Percentiles rank a stretch among this genome's conserved stretches.
Evolutionary conservation across 35 echinoderm and acorn worm species (phyloP).

Genomic region (Anneissia japonica): DNA sequence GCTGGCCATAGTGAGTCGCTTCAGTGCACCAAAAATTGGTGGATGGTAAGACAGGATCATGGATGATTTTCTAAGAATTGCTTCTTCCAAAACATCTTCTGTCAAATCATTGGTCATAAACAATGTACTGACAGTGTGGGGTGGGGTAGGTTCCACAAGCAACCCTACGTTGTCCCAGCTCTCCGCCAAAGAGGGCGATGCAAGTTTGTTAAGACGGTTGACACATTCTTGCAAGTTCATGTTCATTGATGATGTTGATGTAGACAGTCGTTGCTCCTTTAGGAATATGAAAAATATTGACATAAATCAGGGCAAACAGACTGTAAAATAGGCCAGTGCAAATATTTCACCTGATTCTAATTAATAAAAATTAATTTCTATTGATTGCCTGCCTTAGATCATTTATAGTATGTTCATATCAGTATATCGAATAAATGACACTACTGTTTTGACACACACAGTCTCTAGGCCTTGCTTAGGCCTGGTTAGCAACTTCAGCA

Average conservation of each 20-base stretch:
- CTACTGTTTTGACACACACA: too few species aligned
- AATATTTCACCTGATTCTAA: too few species aligned
- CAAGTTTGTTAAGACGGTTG: conserved; percentile 51
- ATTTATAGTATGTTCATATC: too few species aligned
- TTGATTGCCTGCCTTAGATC: too few species aligned
- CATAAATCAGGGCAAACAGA: too few species aligned
- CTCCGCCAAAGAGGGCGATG: conserved; percentile 57
- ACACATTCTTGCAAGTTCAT: conserved; percentile 47
- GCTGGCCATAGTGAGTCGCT: conserved; percentile 60
- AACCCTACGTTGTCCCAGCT: conserved; percentile 91
- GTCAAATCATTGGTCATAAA: conserved; percentile 90
- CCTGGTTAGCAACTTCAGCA: too few species aligned
- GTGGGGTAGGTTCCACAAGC: conserved; percentile 75
- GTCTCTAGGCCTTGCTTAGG: too few species aligned
- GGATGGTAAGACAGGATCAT: conserved; percentile 90
- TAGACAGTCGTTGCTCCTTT: not conserved
- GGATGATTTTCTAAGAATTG: conserved; percentile 33
- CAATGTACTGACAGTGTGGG: conserved; percentile 34
- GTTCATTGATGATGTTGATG: not conserved
- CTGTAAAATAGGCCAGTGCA: too few species aligned
- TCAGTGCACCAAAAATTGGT: conserved; percentile 73
- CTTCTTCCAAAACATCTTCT: conserved; percentile 63
- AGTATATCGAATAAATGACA: too few species aligned
- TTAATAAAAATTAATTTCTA: too few species aligned
- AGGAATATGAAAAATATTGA: too few species aligned